Base-by-base conservation (phyloP, 2,797 vertebrate genomes). In the Enteromius paludinosus region DNA sequence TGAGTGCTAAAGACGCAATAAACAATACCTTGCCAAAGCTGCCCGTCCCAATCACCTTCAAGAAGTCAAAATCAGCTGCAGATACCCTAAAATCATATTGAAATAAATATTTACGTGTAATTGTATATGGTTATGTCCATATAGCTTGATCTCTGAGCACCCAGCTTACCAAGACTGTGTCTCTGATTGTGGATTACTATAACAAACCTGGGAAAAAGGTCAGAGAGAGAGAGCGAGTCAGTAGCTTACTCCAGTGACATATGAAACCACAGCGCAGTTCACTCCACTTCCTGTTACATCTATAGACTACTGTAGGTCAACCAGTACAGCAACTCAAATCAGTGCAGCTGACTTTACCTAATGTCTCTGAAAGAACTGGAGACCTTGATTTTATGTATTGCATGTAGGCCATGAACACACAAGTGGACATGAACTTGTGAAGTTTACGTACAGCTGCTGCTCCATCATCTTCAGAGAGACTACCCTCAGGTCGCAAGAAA, bases 11-110 rank as follows among this genome's bases (percentile, higher is more conserved):
- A 35, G 20, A 4, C 11, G 54, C 14, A 11, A 43, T 43, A 43
- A 38, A 12, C 47, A 20, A 33, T 87, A 95, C 95, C 93, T 95
- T 94, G 86, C 95, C 94, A 90, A 96, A 96, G 84, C 93, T 96
- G 86, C 95, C 95, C 68, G 91, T 94, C 64, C 95, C 94, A 1
- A 95, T 95, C 71, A 95, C 89, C 88, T 92, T 95, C 84, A 96
- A 90, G 87, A 95, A 95, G 82, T 95, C 89, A 83, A 96, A 95
- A 87, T 96, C 95, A 78, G 93, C 92, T 0, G 93, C 94, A 66
- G 93, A 94, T 82, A 91, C 89, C 85, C 95, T 95, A 83, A 18
- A 86, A 47, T 33, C 15, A 78, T 11, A 33, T 33, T 76, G 6
- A 8, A 64, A 78, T 62, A 61, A 38, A 23, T 30, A 30, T 25